Percentiles rank a stretch among this genome's conserved stretches.
Conservation (phyloP, 1,140 invertebrate genomes). For the Campodea augens region DNA sequence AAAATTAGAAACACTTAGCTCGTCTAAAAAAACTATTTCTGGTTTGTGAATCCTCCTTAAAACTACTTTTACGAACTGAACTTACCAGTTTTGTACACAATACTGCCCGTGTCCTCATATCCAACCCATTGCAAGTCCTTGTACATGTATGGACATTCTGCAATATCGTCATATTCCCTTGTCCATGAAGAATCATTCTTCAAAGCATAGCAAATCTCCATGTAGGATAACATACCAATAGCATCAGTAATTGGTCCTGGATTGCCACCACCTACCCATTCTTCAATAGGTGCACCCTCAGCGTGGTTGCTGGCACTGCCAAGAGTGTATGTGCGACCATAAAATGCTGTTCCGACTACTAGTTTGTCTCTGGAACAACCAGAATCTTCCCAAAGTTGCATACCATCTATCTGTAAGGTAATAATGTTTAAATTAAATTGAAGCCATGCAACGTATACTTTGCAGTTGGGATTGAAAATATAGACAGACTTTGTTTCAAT, state of each 20-base stretch:
- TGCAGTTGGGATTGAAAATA: too few relatives aligned
- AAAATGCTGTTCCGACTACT: slow-evolving; percentile 29
- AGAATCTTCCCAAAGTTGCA: slow-evolving; percentile 24
- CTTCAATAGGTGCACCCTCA: slow-evolving; percentile 17
- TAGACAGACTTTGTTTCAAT: too few relatives aligned
- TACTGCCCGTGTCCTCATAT: slow-evolving; percentile 26
- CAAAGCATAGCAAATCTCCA: slow-evolving; percentile 51
- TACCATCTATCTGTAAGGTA: slow-evolving; percentile 23
- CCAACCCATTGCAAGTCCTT: slow-evolving; percentile 28
- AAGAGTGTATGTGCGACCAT: slow-evolving; percentile 28
- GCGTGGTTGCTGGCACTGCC: slow-evolving; percentile 16
- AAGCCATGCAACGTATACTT: too few relatives aligned
- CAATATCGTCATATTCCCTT: slow-evolving; percentile 19
- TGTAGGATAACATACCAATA: slow-evolving; percentile 24
- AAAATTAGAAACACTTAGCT: too few relatives aligned
- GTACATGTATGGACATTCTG: slow-evolving; percentile 24
- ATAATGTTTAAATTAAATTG: too few relatives aligned
- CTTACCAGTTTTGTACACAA: slow-evolving; percentile 22
- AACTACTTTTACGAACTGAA: too few relatives aligned
- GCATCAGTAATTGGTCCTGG: slow-evolving; percentile 23
- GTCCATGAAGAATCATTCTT: slow-evolving; percentile 15
- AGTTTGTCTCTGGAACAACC: slow-evolving; percentile 29
- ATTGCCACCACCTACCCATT: slow-evolving; percentile 20
- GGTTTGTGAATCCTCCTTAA: too few relatives aligned
- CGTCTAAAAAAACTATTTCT: too few relatives aligned